phyloP scores from a whole-genome alignment of 1,140 invertebrate species.

The Papilio polytes region DNA sequence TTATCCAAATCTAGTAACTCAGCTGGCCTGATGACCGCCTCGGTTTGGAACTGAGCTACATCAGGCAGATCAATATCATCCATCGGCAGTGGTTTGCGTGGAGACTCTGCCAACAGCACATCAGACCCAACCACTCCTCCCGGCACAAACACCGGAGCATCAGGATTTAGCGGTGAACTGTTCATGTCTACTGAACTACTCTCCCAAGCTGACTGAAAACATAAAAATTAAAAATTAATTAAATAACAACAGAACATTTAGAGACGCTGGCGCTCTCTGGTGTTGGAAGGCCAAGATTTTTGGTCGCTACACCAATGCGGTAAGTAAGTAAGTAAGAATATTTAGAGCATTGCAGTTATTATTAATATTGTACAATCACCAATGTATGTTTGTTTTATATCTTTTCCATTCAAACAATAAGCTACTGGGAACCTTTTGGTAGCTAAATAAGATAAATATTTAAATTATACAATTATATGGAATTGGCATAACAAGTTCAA shows the following conservation, averaged over 20 bases:
- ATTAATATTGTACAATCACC: neutral
- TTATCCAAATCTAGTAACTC: conserved; percentile 84
- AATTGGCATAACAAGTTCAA: neutral
- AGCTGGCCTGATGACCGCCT: conserved; percentile 84
- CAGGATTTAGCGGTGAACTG: conserved; percentile 89
- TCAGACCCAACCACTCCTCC: conserved; percentile 83
- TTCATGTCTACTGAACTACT: conserved; percentile 86
- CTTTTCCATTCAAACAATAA: too few relatives aligned
- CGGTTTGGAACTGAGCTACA: conserved; percentile 86
- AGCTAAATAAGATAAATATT: too few relatives aligned
- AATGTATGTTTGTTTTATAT: neutral
- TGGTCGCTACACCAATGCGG: too few relatives aligned
- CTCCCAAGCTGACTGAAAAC: conserved; percentile 76
- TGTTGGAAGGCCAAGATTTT: too few relatives aligned
- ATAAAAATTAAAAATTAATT: conserved; percentile 7
- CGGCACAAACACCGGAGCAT: conserved; percentile 89
- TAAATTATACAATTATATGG: too few relatives aligned
- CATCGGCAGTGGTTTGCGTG: conserved; percentile 85
- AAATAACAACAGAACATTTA: too few relatives aligned
- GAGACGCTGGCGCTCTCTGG: too few relatives aligned
- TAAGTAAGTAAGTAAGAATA: too few relatives aligned
- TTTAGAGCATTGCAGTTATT: neutral
- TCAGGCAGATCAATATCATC: conserved; percentile 87
- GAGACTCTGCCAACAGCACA: conserved; percentile 86
- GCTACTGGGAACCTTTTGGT: too few relatives aligned